phyloP scores from a whole-genome alignment of 2,797 vertebrate species.

The Onychomys leucogaster region DNA sequence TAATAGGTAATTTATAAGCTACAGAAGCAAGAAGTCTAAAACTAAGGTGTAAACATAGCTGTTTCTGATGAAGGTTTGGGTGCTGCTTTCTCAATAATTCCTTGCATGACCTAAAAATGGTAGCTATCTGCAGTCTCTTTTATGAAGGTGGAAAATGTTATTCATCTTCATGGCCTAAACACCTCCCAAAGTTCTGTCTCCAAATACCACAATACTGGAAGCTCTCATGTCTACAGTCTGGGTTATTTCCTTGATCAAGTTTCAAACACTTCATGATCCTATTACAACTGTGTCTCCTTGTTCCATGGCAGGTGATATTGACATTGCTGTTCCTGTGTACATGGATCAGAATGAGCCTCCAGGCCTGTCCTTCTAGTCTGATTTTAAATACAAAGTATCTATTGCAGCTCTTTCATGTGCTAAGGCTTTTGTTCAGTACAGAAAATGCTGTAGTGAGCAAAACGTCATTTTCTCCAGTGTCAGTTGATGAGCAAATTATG shows the following conservation, averaged over 20 bases:
- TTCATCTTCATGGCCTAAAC: neutral
- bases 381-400: slow-evolving; percentile 31
- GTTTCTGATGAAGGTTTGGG: neutral
- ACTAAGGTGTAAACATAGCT: neutral
- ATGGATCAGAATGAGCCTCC: neutral
- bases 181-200: neutral
- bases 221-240: neutral
- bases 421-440: neutral
- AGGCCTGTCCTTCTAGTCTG: neutral
- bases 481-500: neutral
- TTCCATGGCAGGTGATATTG: neutral
- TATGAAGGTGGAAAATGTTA: neutral
- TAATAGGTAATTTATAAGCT: neutral
- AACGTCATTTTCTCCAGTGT: neutral
- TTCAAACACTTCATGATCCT: neutral
- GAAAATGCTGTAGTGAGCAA: neutral
- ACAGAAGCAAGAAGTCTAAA: neutral
- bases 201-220: neutral
- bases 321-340: neutral
- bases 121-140: neutral
- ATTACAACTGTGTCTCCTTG: neutral
- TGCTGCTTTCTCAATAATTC: neutral
- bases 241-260: neutral
- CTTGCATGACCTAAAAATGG: neutral
- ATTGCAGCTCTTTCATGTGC: neutral